phyloP scores from a whole-genome alignment of 2,797 vertebrate genomes.

The Nothura maculosa region DNA sequence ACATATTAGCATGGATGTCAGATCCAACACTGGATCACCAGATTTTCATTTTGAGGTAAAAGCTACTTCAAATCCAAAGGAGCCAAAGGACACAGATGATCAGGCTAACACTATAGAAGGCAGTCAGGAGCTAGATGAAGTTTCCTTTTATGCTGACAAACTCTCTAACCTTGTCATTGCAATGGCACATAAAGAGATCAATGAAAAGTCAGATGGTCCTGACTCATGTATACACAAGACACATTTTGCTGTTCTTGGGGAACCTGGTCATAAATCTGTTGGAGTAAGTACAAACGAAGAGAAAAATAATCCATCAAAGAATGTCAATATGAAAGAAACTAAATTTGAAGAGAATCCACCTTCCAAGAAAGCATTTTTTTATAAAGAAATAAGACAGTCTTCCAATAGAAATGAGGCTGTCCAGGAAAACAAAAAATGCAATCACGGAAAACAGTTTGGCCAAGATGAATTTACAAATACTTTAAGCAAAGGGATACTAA shows the following conservation, averaged over 20 bases:
- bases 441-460: not conserved
- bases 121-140: conserved; percentile 42
- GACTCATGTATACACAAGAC: conserved; percentile 55
- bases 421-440: not conserved
- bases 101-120: not conserved
- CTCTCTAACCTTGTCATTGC: conserved; percentile 73
- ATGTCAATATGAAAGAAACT: conserved; percentile 16
- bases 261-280: conserved; percentile 50
- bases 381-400: conserved; percentile 59
- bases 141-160: conserved; percentile 68
- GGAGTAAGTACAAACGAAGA: conserved; percentile 50
- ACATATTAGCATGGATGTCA: not conserved
- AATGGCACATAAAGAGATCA: conserved; percentile 63
- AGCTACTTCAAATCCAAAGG: not conserved
- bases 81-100: not conserved
- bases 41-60: conserved; percentile 25
- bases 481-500: conserved; percentile 65
- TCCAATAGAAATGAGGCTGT: not conserved
- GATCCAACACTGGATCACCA: not conserved
- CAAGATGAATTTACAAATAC: conserved; percentile 37
- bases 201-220: conserved; percentile 59
- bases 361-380: conserved; percentile 60
- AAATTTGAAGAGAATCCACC: conserved; percentile 40
- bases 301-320: conserved; percentile 30
- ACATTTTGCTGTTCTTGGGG: conserved; percentile 26